Evolutionary conservation across 1,140 invertebrate genomes (phyloP).

Genomic region (Manduca sexta): DNA sequence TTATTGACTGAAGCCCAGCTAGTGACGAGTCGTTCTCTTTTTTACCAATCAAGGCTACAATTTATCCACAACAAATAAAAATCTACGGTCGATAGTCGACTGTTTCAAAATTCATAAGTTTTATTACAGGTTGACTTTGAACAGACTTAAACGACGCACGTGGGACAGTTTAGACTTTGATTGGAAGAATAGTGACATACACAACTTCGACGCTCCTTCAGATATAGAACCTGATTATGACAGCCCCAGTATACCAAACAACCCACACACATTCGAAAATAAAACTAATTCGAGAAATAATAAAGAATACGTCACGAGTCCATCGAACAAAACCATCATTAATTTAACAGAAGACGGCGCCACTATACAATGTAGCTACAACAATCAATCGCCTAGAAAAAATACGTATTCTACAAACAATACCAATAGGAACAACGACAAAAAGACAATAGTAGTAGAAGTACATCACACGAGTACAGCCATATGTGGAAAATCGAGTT

Average conservation of each 20-base stretch:
- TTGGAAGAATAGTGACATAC: conserved; percentile 58
- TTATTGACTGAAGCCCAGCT: too few relatives aligned
- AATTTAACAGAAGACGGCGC: conserved; percentile 79
- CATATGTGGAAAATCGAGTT: conserved; percentile 37
- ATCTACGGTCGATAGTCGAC: too few relatives aligned
- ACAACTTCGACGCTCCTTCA: conserved; percentile 63
- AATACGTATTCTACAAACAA: conserved; percentile 35
- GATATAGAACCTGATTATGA: conserved; percentile 71
- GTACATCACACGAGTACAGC: conserved; percentile 68
- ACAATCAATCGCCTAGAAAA: conserved; percentile 53
- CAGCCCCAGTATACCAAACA: conserved; percentile 66
- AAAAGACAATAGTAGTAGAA: conserved; percentile 77
- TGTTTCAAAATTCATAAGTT: background rate
- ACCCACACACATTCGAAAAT: conserved; percentile 65
- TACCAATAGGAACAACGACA: conserved; percentile 63
- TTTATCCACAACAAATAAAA: too few relatives aligned
- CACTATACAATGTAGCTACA: conserved; percentile 77
- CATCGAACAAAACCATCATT: conserved; percentile 78
- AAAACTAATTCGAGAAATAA: conserved; percentile 45
- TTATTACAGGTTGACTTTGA: conserved; percentile 60
- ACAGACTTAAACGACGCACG: conserved; percentile 56
- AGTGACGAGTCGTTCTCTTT: too few relatives aligned
- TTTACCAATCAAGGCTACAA: too few relatives aligned
- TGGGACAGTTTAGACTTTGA: conserved; percentile 65
- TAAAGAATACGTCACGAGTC: conserved; percentile 52